Evolutionary conservation across 2,888 invertebrate species (phyloP), one percentile per base, ranked within the genome.

Genomic region (Tinea semifulvella): DNA sequence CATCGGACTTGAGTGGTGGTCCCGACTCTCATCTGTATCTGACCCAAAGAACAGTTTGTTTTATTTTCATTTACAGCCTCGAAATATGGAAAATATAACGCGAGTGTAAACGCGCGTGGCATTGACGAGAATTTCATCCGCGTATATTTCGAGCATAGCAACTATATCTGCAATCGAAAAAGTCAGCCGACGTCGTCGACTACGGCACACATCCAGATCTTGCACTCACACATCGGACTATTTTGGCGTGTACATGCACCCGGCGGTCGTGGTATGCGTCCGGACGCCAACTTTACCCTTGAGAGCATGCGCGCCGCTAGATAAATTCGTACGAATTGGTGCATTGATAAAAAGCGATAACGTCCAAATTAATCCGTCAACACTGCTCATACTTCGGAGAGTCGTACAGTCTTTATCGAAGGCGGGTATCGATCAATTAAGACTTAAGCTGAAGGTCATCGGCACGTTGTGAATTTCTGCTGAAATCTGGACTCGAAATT

Each of bases 141-240:
- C 59, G 62, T 63, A 64, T 74, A 77, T 79, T 80, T 80, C 62
- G 73, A 76, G 74, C 75, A 71, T 79, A 61, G 79, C 69, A 77
- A 79, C 79, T 62, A 60, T 60, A 64, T 72, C 61, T 72, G 69
- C 72, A 73, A 68, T 70, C 69, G 68, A 74, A 75, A 76, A 75
- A 71, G 61, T 69, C 61, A 62, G 65, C 61, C 59, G 63, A 59
- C 70, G 63, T 57, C 60, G 63, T 22, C 54, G 48, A n/a, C 13
- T 10, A 31, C 31, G 31, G 13, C 31, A 31, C 13, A 31, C 13
- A 31, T 31, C 3, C 49, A 46, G 51, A 60, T 16, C 69, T 66
- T 67, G 50, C 60, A 62, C 65, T 53, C 52, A 53, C 49, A 44
- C 26, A 28, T 3, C 4, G 14, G 18, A 1, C 2, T 19, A 18